Base-by-base conservation (phyloP, 2,888 invertebrate genomes). In the Pristionchus japonicus region DNA sequence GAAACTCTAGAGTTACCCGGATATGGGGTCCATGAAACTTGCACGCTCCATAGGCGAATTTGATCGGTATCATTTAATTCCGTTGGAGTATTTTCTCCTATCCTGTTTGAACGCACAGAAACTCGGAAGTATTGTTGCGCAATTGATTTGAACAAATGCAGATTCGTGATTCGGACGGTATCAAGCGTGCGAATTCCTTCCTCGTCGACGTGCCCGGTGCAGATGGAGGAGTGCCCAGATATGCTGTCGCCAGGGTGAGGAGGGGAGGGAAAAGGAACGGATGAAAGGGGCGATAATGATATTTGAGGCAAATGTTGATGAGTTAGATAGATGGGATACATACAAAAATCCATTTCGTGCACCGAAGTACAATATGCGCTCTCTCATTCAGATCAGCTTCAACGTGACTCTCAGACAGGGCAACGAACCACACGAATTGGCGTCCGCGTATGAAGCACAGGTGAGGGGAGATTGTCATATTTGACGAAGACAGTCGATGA, bases 331-430 rank as follows among this genome's bases (percentile, higher is more conserved):
- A n/a, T n/a, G n/a, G n/a, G n/a, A n/a, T n/a, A n/a, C n/a, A n/a
- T n/a, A n/a, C n/a, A n/a, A n/a, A n/a, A n/a, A n/a, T n/a, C n/a
- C n/a, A n/a, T n/a, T n/a, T n/a, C n/a, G n/a, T n/a, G n/a, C n/a
- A n/a, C n/a, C n/a, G n/a, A n/a, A n/a, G n/a, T n/a, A 15, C n/a
- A 11, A 57, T 57, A 57, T 57, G 3, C 47, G n/a, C 20, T 47
- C 2, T 47, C 27, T 13, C 9, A 3, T 49, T 27, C 77, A 90
- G 90, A 87, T 89, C n/a, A 91, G 89, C n/a, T 89, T 89, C 82
- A 91, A 92, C 64, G 89, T 89, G 88, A 88, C 90, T n/a, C 88
- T 92, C 20, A 83, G 92, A n/a, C 87, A 89, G 3, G 91, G 91
- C 20, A 86, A 88, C 43, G 92, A 92, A 47, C 87, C 88, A 27